These are phyloP conservation scores for Hetaerina americana DNA, from an alignment of 1,140 invertebrate species.

Conservation along the genomic window DNA sequence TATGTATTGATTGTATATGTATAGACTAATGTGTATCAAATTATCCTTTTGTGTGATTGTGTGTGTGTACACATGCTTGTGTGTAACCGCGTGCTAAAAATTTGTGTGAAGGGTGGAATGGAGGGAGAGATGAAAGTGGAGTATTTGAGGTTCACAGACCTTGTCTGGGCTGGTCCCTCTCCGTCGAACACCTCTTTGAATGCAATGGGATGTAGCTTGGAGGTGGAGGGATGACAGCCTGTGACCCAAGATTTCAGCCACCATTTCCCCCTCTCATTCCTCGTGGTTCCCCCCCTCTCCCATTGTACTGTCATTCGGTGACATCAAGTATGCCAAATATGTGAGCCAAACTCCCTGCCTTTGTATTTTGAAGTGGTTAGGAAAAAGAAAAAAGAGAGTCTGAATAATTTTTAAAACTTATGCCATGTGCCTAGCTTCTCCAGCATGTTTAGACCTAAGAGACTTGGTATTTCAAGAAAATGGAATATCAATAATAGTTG, in stretches of 20 bases:
- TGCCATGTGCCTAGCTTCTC: neutral
- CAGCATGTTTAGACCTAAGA: neutral
- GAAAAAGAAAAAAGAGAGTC: neutral
- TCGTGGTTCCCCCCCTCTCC: neutral
- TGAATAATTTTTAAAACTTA: neutral
- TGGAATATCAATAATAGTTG: neutral
- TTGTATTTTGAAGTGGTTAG: neutral
- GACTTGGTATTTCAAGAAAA: neutral
- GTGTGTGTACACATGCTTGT: neutral
- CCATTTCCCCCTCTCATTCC: neutral
- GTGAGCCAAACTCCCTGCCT: neutral
- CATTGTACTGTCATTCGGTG: neutral
- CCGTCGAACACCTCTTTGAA: neutral
- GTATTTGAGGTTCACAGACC: too few species aligned
- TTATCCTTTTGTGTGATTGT: neutral
- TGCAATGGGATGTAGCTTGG: neutral
- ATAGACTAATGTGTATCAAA: neutral
- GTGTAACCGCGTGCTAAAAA: neutral
- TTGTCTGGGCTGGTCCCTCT: too few species aligned
- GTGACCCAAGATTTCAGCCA: neutral
- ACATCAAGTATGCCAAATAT: neutral
- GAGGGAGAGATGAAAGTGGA: neutral
- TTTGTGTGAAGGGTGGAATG: neutral
- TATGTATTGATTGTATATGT: neutral
- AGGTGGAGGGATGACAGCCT: neutral